A percentile compares a stretch with the other conserved stretches of the same genome.
These are phyloP conservation scores for Hydraecia micacea DNA, from an alignment of 2,888 invertebrate genomes.

Conservation along the genomic window DNA sequence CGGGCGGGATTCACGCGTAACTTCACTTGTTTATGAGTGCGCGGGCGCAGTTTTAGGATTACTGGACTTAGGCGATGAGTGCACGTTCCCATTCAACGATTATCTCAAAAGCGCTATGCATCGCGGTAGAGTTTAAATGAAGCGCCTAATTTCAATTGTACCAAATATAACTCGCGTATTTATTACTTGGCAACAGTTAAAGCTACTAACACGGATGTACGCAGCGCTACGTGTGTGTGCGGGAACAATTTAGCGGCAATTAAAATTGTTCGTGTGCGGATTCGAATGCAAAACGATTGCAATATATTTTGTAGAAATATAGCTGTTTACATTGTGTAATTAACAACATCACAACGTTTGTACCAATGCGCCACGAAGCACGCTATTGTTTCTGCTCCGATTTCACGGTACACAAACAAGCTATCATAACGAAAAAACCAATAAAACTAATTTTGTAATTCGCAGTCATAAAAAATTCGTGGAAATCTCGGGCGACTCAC, in stretches of 20 bases:
- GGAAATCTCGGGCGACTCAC: conserved; percentile 28
- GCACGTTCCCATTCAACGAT: conserved; percentile 86
- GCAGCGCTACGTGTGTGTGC: conserved; percentile 68
- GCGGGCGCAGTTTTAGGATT: conserved; percentile 87
- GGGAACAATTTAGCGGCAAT: conserved; percentile 86
- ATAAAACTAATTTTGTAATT: conserved; percentile 52
- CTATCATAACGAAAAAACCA: conserved; percentile 32
- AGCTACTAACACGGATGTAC: conserved; percentile 68
- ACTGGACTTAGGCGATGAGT: conserved; percentile 87
- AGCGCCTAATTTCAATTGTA: conserved; percentile 89
- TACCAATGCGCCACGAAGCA: conserved; percentile 22
- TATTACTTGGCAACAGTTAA: conserved; percentile 88
- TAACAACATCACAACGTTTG: conserved; percentile 52
- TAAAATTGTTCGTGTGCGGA: conserved; percentile 81
- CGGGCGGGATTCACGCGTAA: conserved; percentile 87
- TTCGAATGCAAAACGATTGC: conserved; percentile 75
- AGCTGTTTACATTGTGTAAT: conserved; percentile 53
- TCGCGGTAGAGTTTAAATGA: conserved; percentile 82
- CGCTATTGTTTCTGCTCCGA: conserved; percentile 35
- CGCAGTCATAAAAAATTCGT: conserved; percentile 34
- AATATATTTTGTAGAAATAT: conserved; percentile 63
- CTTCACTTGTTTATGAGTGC: conserved; percentile 86
- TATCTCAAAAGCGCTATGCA: conserved; percentile 84
- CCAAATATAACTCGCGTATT: conserved; percentile 88
- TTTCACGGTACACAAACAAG: conserved; percentile 33